Base-by-base conservation (phyloP, 2,888 invertebrate species). In the Tachina grossa region DNA sequence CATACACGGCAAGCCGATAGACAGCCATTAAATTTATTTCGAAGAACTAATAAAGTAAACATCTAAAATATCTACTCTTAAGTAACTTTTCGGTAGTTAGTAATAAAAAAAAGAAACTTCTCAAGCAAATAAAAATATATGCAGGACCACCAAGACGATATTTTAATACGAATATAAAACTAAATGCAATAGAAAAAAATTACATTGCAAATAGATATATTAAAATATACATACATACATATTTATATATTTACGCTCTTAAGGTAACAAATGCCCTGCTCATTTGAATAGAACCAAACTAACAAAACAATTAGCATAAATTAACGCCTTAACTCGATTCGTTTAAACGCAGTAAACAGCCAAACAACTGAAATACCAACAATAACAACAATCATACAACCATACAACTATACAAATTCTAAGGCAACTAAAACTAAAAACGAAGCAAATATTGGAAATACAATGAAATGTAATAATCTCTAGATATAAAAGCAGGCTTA, bases 261-360 rank as follows among this genome's bases (percentile, higher is more conserved):
- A 19, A 22, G 6, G 31, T 31, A 31, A 31, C 31, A 6, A 31
- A 31, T 31, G 31, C 9, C 53, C 55, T n/a, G 13, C 57, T 83
- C 53, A 53, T 69, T 74, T 63, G 49, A 78, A 57, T 75, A 57
- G 76, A 75, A 10, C 68, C 49, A 43, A 66, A 72, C 72, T 63
- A 59, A 79, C 31, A 75, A 69, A 83, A 65, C 85, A 85, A 83
- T 85, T 83, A 83, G 65, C 85, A 85, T 85, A 85, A 85, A 85
- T 85, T 85, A 85, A 79, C 85, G 81, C 55, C 66, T 74, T 39
- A 76, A 68, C 72, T 76, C 45, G 39, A 61, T 49, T 66, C 71
- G 51, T 53, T 57, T 71, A 72, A 76, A 45, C 53, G 65, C 66
- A 71, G 65, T 65, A 68, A 72, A 83, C 77, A 83, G 65, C 77